These are phyloP conservation scores for Carlito syrichta DNA, from an alignment of 2,113 vertebrate genomes.

Conservation along the genomic window DNA sequence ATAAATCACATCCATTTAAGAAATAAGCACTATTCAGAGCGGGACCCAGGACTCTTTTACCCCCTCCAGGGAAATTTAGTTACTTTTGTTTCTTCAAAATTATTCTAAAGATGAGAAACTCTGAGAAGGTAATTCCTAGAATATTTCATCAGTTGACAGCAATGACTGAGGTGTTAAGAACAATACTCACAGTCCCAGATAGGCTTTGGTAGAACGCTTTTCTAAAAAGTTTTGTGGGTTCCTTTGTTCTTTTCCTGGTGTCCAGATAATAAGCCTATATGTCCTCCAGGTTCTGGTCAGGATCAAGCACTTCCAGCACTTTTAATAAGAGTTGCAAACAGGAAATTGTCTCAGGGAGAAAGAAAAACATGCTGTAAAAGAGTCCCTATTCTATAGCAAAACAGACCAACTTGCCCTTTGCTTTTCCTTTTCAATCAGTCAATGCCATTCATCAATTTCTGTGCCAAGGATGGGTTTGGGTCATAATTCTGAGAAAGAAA, in stretches of 20 bases:
- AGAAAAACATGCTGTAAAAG: not conserved
- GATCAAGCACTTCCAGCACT: constrained; percentile 81
- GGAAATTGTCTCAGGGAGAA: not conserved
- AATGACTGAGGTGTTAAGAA: not conserved
- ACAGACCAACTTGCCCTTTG: not conserved
- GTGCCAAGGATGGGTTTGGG: not conserved
- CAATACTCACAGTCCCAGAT: not conserved
- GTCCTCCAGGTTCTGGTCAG: constrained; percentile 73
- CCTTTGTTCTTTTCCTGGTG: not conserved
- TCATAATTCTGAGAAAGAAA: not conserved
- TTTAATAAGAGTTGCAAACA: constrained; percentile 81
- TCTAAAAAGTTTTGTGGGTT: not conserved
- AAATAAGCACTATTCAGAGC: not conserved
- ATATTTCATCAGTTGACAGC: not conserved
- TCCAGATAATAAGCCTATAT: constrained; percentile 17
- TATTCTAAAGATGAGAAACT: not conserved
- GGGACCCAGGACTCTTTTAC: not conserved
- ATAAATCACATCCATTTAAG: not conserved
- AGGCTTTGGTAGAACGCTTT: not conserved
- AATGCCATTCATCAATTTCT: not conserved
- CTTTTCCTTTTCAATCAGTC: not conserved
- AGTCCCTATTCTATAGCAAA: not conserved
- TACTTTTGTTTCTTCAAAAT: not conserved
- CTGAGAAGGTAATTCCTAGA: not conserved
- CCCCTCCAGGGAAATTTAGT: not conserved